Conservation (phyloP, 2,797 vertebrate genomes). For the Buceros bicornis region DNA sequence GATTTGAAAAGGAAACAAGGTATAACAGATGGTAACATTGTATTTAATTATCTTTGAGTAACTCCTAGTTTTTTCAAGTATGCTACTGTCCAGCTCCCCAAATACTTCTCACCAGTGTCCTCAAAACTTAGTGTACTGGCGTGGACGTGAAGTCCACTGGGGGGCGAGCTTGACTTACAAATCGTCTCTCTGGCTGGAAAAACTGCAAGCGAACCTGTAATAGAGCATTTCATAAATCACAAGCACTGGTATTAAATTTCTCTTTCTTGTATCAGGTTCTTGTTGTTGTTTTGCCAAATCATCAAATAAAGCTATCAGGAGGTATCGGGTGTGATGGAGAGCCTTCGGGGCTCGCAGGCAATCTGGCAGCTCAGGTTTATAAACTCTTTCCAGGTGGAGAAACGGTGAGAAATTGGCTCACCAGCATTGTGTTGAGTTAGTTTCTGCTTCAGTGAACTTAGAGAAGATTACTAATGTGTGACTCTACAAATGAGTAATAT, state of each 20-base stretch:
- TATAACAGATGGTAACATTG: background rate
- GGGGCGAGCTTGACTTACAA: constrained; percentile 73
- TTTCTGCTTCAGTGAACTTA: constrained; percentile 45
- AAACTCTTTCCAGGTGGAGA: constrained; percentile 25
- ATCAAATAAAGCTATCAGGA: constrained; percentile 30
- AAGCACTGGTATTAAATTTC: background rate
- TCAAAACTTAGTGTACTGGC: background rate
- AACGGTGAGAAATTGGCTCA: constrained; percentile 46
- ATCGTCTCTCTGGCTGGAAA: background rate
- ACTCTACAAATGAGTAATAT: constrained; percentile 34
- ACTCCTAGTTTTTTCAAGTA: background rate
- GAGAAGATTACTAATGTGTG: constrained; percentile 56
- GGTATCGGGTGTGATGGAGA: constrained; percentile 46
- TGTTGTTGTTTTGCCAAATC: constrained; percentile 55
- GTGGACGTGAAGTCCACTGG: constrained; percentile 70
- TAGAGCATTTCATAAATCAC: constrained; percentile 23
- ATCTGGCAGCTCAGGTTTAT: constrained; percentile 58
- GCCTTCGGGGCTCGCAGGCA: background rate
- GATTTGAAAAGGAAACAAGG: background rate
- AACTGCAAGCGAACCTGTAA: background rate
- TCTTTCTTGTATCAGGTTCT: constrained; percentile 52
- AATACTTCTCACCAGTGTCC: background rate
- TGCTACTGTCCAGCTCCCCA: background rate
- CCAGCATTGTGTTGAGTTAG: background rate
- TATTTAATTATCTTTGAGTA: background rate